Evolutionary conservation across 37 sponge, comb jelly and placozoan species (phyloP), one percentile per base, ranked within the genome.

Genomic region (Petrosia ficiformis): DNA sequence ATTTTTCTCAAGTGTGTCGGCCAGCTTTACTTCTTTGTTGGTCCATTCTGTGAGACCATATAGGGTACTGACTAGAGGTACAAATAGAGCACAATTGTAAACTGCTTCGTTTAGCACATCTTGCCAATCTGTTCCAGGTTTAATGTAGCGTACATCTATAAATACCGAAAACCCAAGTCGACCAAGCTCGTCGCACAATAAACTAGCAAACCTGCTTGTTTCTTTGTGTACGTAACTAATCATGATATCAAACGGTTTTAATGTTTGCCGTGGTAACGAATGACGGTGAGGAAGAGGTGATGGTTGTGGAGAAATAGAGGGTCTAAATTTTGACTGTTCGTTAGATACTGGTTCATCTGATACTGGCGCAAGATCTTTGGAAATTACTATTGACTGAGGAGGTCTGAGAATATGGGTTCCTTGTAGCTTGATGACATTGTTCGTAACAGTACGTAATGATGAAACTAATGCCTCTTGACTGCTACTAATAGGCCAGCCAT

Each of bases 11-110:
- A 93, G 79, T 4, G 84, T 75, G 57, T 93, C 94, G 56, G 90
- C 94, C 26, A 93, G 80, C 56, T 93, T 93, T 6, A 93, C 84
- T 57, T 93, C 94, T 21, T 91, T 65, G 61, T 93, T 93, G 16
- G 94, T 93, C 94, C 94, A 93, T 19, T 79, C 78, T 3, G 94
- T 93, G 57, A 85, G 65, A 0, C 94, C 90, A 59, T 93, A 93
- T 61, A 66, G 78, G 54, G 78, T 58, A 0, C 91, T 93, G 38
- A 93, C 73, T 4, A 93, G 79, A 22, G 94, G 86, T 8, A 93
- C 59, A 39, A 93, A 89, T 24, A 93, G 73, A 22, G 69, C 41
- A 68, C 94, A 93, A 56, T 69, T 80, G 70, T 65, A 34, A 22
- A 93, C 79, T 44, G 86, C 90, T 31, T 86, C 76, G 33, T 89